Evolutionary conservation across 2,797 vertebrate genomes (phyloP).

Genomic region (Sphenodon punctatus): DNA sequence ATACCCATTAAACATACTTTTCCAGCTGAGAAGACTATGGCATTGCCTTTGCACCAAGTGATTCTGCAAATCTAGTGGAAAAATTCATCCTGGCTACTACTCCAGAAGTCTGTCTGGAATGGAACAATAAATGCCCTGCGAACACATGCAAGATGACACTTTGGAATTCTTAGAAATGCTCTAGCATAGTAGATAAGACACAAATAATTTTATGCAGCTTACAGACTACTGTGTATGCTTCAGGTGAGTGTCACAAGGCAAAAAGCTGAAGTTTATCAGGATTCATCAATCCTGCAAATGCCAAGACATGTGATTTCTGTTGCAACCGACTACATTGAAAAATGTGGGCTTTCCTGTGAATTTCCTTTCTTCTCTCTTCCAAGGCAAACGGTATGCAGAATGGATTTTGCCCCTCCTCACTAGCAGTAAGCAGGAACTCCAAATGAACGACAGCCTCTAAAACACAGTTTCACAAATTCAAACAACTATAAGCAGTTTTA

Average conservation of each 20-base stretch:
- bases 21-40: not conserved
- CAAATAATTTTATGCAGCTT: no score
- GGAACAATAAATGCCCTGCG: not conserved
- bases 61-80: not conserved
- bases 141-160: constrained; percentile 4
- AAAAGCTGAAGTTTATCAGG: no score
- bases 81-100: not conserved
- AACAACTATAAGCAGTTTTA: no score
- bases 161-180: no score
- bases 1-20: not conserved
- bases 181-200: no score
- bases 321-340: not conserved
- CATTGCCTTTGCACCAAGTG: not conserved
- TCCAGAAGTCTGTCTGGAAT: constrained; percentile 16
- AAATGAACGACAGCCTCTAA: no score
- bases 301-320: not conserved
- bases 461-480: no score
- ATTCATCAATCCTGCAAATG: not conserved
- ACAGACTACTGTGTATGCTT: not conserved
- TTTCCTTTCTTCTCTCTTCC: no score
- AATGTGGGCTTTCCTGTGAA: no score
- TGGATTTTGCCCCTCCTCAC: no score
- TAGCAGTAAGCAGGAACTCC: no score
- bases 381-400: no score
- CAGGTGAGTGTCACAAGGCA: not conserved